Base-by-base conservation (phyloP, 1,140 invertebrate species). In the Philaenus spumarius region DNA sequence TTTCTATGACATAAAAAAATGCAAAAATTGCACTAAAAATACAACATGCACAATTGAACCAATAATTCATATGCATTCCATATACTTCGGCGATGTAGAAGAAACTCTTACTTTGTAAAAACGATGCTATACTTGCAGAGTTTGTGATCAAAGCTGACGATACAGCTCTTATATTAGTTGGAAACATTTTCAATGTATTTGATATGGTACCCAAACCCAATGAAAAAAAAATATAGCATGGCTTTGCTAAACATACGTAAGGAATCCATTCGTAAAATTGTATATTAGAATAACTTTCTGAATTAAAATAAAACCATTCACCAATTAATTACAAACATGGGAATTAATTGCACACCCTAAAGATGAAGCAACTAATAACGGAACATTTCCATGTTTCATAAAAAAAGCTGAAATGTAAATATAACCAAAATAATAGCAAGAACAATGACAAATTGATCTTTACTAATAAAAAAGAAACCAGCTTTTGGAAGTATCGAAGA, bases 101-200 rank as follows among this genome's bases (percentile, higher is more conserved):
- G 70, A 89, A 92, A 66, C 81, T 85, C 64, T 85, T 85, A 2
- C 89, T 93, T 7, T 93, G 78, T 24, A 93, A 58, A 69, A 93
- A 58, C 9, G 62, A 60, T 12, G 56, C 51, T 5, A 62, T 22
- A 2, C 58, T 58, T 11, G 58, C 12, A 23, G 58, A 43, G 26
- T 60, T 48, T n/a, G 58, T 58, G 9, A 54, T 54, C 2, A 63
- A 19, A 2, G 58, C 62, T 2, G 58, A 60, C 1, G 58, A 58
- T 11, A 55, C 34, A 12, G 54, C 55, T 52, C 60, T 63, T 1
- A 63, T 46, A 20, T 54, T 57, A 4, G 53, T 37, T 2, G 62
- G 42, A 37, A 63, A 63, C 11, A 63, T 37, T 48, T 57, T 58
- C 19, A 63, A 48, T 15, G 58, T 56, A 2, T 50, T 54, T 6